These are phyloP conservation scores for Spea hammondii DNA, from an alignment of 2,797 vertebrate genomes.

Conservation along the genomic window DNA sequence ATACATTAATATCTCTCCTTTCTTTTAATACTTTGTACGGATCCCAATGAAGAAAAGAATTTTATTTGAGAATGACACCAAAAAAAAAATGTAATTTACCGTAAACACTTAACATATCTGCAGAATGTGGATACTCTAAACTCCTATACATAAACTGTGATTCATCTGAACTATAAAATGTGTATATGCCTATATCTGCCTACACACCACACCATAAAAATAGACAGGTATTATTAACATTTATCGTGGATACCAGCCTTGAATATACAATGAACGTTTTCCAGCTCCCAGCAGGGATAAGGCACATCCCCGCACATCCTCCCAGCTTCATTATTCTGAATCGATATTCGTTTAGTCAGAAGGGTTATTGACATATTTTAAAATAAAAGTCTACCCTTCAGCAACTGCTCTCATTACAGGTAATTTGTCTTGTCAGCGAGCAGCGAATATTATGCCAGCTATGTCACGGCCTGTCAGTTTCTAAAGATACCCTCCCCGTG, in stretches of 20 bases:
- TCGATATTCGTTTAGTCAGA: conserved; percentile 98
- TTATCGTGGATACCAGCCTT: conserved; percentile 25
- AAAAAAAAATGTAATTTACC: too few species aligned
- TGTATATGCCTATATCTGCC: too few species aligned
- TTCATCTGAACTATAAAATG: too few species aligned
- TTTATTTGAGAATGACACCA: too few species aligned
- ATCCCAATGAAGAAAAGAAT: too few species aligned
- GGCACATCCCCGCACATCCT: conserved; percentile 74
- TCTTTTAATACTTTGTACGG: too few species aligned
- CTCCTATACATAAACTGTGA: too few species aligned
- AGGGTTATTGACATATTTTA: conserved; percentile 95
- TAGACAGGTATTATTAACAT: conserved; percentile 7
- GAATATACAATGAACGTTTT: neutral
- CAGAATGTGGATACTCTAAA: too few species aligned
- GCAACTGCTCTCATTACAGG: conserved; percentile 86
- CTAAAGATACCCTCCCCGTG: conserved; percentile 79
- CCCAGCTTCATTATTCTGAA: conserved; percentile 94
- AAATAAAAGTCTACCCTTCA: conserved; percentile 90
- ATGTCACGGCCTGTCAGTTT: conserved; percentile 77
- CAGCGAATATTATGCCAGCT: conserved; percentile 84
- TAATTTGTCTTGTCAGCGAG: conserved; percentile 94
- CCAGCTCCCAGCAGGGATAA: neutral
- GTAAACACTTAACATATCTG: too few species aligned
- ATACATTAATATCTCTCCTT: too few species aligned
- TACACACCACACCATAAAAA: conserved; percentile 10